Base-by-base conservation (phyloP, 2,797 vertebrate species). In the Lepilemur septentrionalis region DNA sequence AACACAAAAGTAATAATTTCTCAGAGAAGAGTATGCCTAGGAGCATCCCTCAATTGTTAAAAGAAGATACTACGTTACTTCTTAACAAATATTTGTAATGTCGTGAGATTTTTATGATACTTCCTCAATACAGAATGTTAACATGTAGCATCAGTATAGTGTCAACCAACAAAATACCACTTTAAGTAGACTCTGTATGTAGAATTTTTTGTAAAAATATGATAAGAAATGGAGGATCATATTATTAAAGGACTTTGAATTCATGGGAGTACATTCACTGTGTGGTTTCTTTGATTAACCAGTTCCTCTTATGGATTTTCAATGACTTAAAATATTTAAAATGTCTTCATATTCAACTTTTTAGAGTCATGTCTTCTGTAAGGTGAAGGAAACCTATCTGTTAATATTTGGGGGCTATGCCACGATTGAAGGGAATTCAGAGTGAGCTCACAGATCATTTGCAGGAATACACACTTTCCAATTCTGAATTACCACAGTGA, bases 161-260 rank as follows among this genome's bases (percentile, higher is more conserved):
- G 55, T 50, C 55, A 87, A 25, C 28, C 22, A 52, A 32, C 57
- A 65, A 30, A 43, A 35, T 93, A 67, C 76, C 57, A 61, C 17
- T 92, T 91, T 59, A n/a, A 43, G 76, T 69, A 92, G 67, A 72
- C 67, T 73, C 55, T 90, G 25, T 93, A 61, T 70, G 57, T 81
- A 83, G 38, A 38, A 38, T 76, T 95, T 95, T 96, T 89, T 78
- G n/a, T 89, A 81, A 90, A 75, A 94, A 15, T 89, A 43, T 88
- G 93, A 82, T 73, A 96, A 93, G 35, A 83, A 93, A 83, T 78
- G 22, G 46, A 48, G 69, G 23, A 25, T 35, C 46, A 0, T 76
- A 52, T 90, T 65, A 95, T 93, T 94, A 93, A 96, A 97, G 67
- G n/a, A 69, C 35, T 85, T 90, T 92, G 63, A 85, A 80, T 84